Conservation (phyloP, 2,797 vertebrate genomes). For the Lepilemur septentrionalis region DNA sequence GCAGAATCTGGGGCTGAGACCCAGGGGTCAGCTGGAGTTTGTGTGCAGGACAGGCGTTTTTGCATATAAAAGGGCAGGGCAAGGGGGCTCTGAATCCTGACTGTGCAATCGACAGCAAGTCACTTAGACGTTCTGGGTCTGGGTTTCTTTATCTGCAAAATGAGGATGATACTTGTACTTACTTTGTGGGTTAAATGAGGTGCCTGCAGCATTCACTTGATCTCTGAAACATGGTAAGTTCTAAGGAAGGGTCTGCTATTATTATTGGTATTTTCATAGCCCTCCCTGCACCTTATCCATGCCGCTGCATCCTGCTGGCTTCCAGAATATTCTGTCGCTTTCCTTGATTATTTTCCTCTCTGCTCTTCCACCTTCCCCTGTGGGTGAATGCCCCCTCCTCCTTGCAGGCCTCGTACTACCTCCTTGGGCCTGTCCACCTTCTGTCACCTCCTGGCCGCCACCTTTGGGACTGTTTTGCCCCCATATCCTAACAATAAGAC, state of each 20-base stretch:
- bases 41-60: not conserved
- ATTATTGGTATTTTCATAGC: not conserved
- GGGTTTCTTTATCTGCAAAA: not conserved
- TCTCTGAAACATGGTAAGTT: not conserved
- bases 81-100: not conserved
- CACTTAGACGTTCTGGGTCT: not conserved
- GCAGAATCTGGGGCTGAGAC: not conserved
- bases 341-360: not conserved
- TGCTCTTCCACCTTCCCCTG: not conserved
- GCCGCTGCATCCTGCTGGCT: not conserved
- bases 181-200: not conserved
- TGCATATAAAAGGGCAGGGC: not conserved
- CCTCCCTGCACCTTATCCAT: not conserved
- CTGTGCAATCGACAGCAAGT: not conserved
- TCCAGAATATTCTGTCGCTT: not conserved
- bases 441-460: not conserved
- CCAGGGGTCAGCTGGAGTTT: not conserved
- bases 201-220: not conserved
- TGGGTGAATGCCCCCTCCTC: not conserved
- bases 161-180: no score
- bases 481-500: not conserved
- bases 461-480: not conserved
- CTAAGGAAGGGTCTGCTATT: not conserved
- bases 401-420: not conserved
- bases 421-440: not conserved